A percentile compares a stretch with the other conserved stretches of the same genome.
Conservation (phyloP, 37 sponge, comb jelly and placozoan species). For the Diacarnus erythraeanus region DNA sequence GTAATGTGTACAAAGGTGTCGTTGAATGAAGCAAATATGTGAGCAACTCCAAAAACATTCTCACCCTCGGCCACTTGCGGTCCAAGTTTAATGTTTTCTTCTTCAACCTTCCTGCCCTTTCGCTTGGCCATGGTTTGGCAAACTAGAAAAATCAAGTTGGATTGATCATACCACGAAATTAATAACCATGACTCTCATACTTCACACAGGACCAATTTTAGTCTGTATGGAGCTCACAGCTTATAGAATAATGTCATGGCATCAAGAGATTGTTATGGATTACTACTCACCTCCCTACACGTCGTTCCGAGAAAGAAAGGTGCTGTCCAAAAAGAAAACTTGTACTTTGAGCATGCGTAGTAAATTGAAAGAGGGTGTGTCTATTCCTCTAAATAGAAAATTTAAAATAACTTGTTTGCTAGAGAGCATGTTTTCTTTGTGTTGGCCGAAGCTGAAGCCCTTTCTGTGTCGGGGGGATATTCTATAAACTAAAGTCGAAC, state of each 20-base stretch:
- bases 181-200: not conserved
- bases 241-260: not conserved
- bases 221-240: too few species aligned
- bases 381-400: not conserved
- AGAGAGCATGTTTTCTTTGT: not conserved
- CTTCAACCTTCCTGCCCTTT: slow-evolving; percentile 85
- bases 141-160: not conserved
- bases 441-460: not conserved
- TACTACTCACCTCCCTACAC: slow-evolving; percentile 3
- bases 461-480: too few species aligned
- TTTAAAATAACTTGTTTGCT: not conserved
- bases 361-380: too few species aligned
- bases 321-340: slow-evolving; percentile 15
- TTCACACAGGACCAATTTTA: not conserved
- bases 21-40: slow-evolving; percentile 99
- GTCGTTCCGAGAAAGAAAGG: not conserved
- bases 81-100: slow-evolving; percentile 89
- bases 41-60: slow-evolving; percentile 97
- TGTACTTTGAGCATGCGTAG: slow-evolving; percentile 6
- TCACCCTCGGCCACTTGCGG: slow-evolving; percentile 94
- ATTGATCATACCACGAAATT: not conserved
- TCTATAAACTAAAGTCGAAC: too few species aligned
- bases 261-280: not conserved
- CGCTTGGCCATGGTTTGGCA: slow-evolving; percentile 65
- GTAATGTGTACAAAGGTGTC: slow-evolving; percentile 99